Percentiles rank a stretch among this genome's conserved stretches.
phyloP scores from a whole-genome alignment of 2,888 invertebrate genomes.

The Acleris laterana region DNA sequence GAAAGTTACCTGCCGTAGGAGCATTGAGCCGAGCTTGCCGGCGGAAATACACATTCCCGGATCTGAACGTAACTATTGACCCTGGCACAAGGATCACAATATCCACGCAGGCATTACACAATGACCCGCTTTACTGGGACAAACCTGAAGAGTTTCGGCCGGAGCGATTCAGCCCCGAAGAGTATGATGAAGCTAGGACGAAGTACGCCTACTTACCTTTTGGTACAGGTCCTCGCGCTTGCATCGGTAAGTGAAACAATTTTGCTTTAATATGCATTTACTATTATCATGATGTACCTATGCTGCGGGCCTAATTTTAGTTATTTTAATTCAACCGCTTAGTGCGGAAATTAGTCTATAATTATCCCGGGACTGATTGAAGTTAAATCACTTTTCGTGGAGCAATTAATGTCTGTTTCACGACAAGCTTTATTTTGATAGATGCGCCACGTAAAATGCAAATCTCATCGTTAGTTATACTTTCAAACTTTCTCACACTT shows the following conservation, averaged over 20 bases:
- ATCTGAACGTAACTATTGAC: conserved; percentile 23
- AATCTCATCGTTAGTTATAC: neutral
- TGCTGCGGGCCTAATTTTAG: no score
- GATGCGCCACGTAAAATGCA: no score
- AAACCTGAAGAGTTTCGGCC: conserved; percentile 32
- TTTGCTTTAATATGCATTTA: no score
- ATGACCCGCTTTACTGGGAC: conserved; percentile 32
- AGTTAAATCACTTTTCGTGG: no score
- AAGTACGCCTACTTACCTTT: conserved; percentile 34
- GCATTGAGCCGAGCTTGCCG: conserved; percentile 23
- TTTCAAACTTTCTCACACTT: no score
- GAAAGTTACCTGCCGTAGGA: conserved; percentile 24
- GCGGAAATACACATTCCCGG: conserved; percentile 30
- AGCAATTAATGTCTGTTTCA: no score
- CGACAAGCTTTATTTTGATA: no score
- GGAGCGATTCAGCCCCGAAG: conserved; percentile 26
- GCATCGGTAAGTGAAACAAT: conserved; percentile 28
- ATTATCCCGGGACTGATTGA: no score
- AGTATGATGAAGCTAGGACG: conserved; percentile 7
- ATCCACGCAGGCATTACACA: conserved; percentile 31
- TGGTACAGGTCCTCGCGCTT: conserved; percentile 36
- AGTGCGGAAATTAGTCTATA: no score
- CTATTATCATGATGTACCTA: no score
- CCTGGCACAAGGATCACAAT: conserved; percentile 25
- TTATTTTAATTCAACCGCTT: no score